phyloP scores from a whole-genome alignment of 2,113 vertebrate species.

The Falco punctatus region DNA sequence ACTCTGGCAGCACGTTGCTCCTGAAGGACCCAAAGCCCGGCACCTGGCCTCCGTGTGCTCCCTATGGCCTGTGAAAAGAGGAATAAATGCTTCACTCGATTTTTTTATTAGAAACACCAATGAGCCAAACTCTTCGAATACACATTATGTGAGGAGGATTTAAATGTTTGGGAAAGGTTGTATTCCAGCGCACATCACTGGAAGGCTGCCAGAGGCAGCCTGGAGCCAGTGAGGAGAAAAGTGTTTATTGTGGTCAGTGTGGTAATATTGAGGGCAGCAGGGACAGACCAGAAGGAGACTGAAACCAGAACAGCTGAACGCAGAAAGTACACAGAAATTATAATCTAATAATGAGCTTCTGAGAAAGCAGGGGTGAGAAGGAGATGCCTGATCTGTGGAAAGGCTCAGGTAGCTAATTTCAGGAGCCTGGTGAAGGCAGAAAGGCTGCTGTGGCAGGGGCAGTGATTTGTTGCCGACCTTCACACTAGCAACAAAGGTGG shows the following conservation, averaged over 20 bases:
- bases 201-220: slow-evolving; percentile 40
- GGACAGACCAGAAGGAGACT: background rate
- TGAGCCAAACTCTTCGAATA: background rate
- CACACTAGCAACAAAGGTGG: background rate
- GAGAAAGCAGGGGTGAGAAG: background rate
- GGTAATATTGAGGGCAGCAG: slow-evolving; percentile 21
- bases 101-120: background rate
- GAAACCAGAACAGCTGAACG: background rate
- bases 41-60: background rate
- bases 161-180: background rate
- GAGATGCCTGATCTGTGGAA: background rate
- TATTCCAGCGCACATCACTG: background rate
- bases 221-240: background rate
- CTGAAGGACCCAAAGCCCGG: background rate
- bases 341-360: slow-evolving; percentile 11
- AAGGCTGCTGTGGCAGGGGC: rapidly evolving
- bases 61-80: background rate
- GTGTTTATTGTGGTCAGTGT: slow-evolving; percentile 33
- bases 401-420: slow-evolving; percentile 21
- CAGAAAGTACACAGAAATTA: background rate
- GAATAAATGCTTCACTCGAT: background rate
- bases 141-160: background rate
- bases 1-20: rapidly evolving
- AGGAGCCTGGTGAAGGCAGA: background rate
- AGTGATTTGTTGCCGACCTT: background rate